phyloP scores from a whole-genome alignment of 2,113 vertebrate genomes.

The Melanerpes aurifrons region DNA sequence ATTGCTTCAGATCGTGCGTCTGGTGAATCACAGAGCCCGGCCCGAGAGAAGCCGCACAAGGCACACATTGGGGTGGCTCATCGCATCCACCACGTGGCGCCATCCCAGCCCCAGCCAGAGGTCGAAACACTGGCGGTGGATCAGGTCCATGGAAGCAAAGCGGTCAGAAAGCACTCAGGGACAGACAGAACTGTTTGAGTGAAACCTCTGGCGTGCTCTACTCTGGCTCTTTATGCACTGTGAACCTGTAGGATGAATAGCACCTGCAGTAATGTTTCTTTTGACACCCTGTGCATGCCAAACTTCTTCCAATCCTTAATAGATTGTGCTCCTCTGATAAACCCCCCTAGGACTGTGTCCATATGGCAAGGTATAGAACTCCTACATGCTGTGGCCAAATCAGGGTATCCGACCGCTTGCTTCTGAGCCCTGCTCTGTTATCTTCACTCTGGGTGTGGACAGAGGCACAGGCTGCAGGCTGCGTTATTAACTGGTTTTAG shows the following conservation, averaged over 20 bases:
- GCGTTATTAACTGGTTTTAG: not conserved
- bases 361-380: slow-evolving; percentile 53
- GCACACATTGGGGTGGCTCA: slow-evolving; percentile 93
- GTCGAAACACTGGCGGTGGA: slow-evolving; percentile 93
- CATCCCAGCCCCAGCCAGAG: slow-evolving; percentile 78
- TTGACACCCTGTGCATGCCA: slow-evolving; percentile 86
- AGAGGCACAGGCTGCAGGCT: slow-evolving; percentile 60
- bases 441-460: not conserved
- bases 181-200: slow-evolving; percentile 94
- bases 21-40: slow-evolving; percentile 82
- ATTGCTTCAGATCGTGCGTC: slow-evolving; percentile 83
- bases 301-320: slow-evolving; percentile 67
- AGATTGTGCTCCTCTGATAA: slow-evolving; percentile 32
- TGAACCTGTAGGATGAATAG: slow-evolving; percentile 67
- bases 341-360: slow-evolving; percentile 35
- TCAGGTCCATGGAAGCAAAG: slow-evolving; percentile 89
- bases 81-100: slow-evolving; percentile 83
- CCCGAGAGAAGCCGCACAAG: slow-evolving; percentile 84
- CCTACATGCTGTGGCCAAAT: slow-evolving; percentile 77
- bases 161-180: slow-evolving; percentile 88
- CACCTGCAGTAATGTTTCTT: slow-evolving; percentile 59
- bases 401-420: slow-evolving; percentile 80
- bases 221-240: slow-evolving; percentile 81
- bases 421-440: slow-evolving; percentile 44
- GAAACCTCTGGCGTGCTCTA: slow-evolving; percentile 33